Evolutionary conservation across 2,797 vertebrate species (phyloP), one percentile per base, ranked within the genome.

Genomic region (Serranus cabrilla): DNA sequence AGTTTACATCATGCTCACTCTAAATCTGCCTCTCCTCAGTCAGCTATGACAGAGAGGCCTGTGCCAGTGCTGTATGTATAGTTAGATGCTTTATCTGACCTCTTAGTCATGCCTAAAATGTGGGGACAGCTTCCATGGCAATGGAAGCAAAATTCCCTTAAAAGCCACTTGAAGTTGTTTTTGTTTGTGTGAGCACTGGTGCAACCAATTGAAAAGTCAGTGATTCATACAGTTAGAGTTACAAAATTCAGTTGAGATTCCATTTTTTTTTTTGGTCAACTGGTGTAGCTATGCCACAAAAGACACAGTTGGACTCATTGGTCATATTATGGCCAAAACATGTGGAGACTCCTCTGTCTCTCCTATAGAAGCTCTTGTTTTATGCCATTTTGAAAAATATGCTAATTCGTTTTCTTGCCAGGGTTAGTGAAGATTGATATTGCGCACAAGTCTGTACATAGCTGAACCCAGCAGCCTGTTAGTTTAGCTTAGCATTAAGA

Each of bases 1-100:
- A 72, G 56, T 71, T 76, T 71, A 45, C 45, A 42, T 83, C 57
- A 76, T 62, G 40, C 47, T 71, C 71, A 57, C 51, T 83, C 47
- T 70, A 70, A 81, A 46, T 74, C 72, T 52, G 34, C 63, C 60
- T 83, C 78, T 78, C 60, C 59, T 84, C 71, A 66, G 42, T 73
- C 79, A 69, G 79, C 67, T 60, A 7, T 66, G 73, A 82, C 72
- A 40, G 61, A 74, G 78, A 66, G 45, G 21, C 51, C 60, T 49
- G 67, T 49, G 52, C 63, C 60, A 57, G n/a, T 23, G 10, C 43
- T 74, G 46, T 59, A 54, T 62, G 59, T 72, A 59, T 21, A 67
- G 77, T 76, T 56, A 70, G 60, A 79, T 52, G 54, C 34, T 74
- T 74, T 70, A 65, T 78, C 70, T 17, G 43, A 75, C 61, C 52